Evolutionary conservation across 2,888 invertebrate genomes (phyloP).

Genomic region (Isoperla grammatica): DNA sequence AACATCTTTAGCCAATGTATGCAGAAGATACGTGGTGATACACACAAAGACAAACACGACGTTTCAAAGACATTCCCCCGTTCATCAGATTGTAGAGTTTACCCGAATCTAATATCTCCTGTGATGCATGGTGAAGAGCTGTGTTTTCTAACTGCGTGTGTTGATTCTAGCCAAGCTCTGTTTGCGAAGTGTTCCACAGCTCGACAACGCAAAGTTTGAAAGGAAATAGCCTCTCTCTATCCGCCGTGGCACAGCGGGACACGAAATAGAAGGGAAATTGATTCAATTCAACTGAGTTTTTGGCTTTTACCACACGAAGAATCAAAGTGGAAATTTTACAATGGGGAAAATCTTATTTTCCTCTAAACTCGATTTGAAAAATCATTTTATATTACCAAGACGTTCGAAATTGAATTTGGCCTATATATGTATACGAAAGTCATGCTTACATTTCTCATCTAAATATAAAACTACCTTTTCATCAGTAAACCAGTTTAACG

Average conservation of each 20-base stretch:
- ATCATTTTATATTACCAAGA: not conserved
- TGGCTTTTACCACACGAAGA: not conserved
- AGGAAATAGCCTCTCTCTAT: not conserved
- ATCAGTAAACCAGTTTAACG: too few species aligned
- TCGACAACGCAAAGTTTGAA: constrained; percentile 3
- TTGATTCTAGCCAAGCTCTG: too few species aligned
- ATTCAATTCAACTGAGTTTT: constrained; percentile 26
- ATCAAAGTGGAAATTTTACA: constrained; percentile 1
- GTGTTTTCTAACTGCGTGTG: too few species aligned
- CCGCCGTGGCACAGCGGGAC: not conserved
- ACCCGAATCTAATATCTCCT: not conserved
- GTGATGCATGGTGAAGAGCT: not conserved
- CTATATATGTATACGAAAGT: too few species aligned
- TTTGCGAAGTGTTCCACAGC: too few species aligned
- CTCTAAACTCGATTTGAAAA: not conserved
- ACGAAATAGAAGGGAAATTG: constrained; percentile 26
- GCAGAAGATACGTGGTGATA: too few species aligned
- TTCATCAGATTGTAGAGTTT: not conserved
- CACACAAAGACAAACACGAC: too few species aligned
- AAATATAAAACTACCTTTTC: too few species aligned
- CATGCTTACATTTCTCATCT: too few species aligned
- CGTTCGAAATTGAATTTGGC: too few species aligned
- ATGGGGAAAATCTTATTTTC: not conserved
- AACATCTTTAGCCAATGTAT: too few species aligned
- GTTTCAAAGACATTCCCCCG: not conserved